Base-by-base conservation (phyloP, 2,888 invertebrate genomes). In the Trachelus stipa region DNA sequence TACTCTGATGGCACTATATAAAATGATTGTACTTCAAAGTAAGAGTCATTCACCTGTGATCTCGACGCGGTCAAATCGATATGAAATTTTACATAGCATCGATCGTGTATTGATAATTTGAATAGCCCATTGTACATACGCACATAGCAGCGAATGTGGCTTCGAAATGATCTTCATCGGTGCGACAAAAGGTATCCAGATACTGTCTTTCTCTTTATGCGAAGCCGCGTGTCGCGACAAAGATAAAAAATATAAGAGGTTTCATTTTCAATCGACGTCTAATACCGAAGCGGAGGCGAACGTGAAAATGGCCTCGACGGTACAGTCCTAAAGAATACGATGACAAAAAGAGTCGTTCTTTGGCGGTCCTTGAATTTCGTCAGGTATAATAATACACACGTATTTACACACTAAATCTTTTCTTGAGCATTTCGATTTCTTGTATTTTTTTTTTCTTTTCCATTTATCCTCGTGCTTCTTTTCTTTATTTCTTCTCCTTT, bases 51-150 rank as follows among this genome's bases (percentile, higher is more conserved):
- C 56, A 2, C 23, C 31, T 71, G 30, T 71, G 15, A 71, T 71
- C 71, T 71, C 30, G 34, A 33, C 30, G 9, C 30, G 6, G 71
- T 30, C 71, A 11, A 9, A 56, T 56, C 56, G 56, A 56, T 56
- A 56, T 56, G 23, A 56, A 56, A 56, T 23, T 56, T 56, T 23
- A 56, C 23, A 56, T 56, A 56, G 56, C 56, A 56, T 56, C 56
- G 56, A 56, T 56, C 56, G 56, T 56, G 56, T 56, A 56, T 56
- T 56, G 56, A 56, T 71, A 71, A 15, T 71, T 71, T 71, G 23
- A 71, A 33, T 34, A 71, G 31, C 23, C 71, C 23, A 33, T 34
- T 33, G 34, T 71, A 33, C n/a, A 33, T 71, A n/a, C 31, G 34
- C 30, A 30, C 71, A 9, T 71, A 11, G 30, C 30, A 71, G 30